Percentiles rank a stretch among this genome's conserved stretches.
These are phyloP conservation scores for Drosophila watanabei DNA, from an alignment of 1,140 invertebrate genomes.

Conservation along the genomic window DNA sequence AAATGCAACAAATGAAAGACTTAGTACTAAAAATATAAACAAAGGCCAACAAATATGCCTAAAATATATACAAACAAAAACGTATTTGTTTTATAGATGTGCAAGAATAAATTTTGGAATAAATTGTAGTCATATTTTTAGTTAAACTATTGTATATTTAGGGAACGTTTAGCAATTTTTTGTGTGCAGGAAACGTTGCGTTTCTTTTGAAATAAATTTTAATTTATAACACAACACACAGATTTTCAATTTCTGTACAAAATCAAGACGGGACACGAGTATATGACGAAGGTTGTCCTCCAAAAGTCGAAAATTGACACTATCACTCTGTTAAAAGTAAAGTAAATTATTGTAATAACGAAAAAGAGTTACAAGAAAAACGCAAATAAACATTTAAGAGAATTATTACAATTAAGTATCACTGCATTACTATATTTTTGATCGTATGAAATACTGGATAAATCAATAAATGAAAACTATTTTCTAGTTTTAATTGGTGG, in stretches of 20 bases:
- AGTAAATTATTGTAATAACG: slow-evolving; percentile 38
- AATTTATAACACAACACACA: slow-evolving; percentile 13
- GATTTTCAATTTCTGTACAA: slow-evolving; percentile 23
- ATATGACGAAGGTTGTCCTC: neutral
- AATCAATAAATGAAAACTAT: slow-evolving; percentile 69
- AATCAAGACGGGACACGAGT: slow-evolving; percentile 6
- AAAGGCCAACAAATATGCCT: slow-evolving; percentile 23
- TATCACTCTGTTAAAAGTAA: slow-evolving; percentile 32
- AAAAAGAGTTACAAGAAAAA: slow-evolving; percentile 47
- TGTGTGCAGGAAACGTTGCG: slow-evolving; percentile 44
- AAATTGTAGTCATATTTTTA: slow-evolving; percentile 77
- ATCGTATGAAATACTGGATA: slow-evolving; percentile 74
- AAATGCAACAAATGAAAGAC: slow-evolving; percentile 72
- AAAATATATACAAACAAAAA: slow-evolving; percentile 28
- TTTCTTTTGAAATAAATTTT: slow-evolving; percentile 47
- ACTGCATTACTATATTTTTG: slow-evolving; percentile 74
- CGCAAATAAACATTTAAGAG: slow-evolving; percentile 49
- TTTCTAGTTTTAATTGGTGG: slow-evolving; percentile 50
- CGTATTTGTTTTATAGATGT: slow-evolving; percentile 46
- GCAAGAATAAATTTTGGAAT: slow-evolving; percentile 55
- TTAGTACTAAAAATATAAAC: slow-evolving; percentile 54
- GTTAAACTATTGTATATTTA: slow-evolving; percentile 55
- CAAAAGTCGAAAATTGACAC: slow-evolving; percentile 16
- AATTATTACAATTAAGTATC: slow-evolving; percentile 50
- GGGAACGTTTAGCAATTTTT: slow-evolving; percentile 64